Evolutionary conservation across 1,140 invertebrate species (phyloP).

Genomic region (Globodera ellingtonae): DNA sequence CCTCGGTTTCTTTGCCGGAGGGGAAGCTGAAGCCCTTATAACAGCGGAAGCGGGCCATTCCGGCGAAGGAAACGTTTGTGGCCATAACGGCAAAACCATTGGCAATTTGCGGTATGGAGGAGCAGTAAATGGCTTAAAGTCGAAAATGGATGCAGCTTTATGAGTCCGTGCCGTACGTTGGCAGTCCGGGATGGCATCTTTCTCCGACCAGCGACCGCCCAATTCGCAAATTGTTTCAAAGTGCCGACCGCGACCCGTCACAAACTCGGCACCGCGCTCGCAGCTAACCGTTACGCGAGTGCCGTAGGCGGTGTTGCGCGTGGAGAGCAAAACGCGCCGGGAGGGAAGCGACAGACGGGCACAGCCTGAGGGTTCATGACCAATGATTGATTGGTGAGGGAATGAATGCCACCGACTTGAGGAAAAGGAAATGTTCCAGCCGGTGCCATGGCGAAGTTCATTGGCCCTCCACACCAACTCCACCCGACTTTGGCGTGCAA

Average conservation of each 20-base stretch:
- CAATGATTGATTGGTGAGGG: not conserved
- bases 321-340: constrained; percentile 76
- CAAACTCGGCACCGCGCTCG: constrained; percentile 89
- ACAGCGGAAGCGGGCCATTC: constrained; percentile 89
- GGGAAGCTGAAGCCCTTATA: constrained; percentile 93
- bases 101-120: constrained; percentile 92
- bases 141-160: not conserved
- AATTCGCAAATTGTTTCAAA: constrained; percentile 73
- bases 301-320: constrained; percentile 86
- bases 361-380: constrained; percentile 75
- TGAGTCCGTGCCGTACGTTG: constrained; percentile 72
- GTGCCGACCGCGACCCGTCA: constrained; percentile 70
- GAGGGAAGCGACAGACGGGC: constrained; percentile 79
- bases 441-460: constrained; percentile 78
- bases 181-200: constrained; percentile 83
- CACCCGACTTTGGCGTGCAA: constrained; percentile 88
- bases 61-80: constrained; percentile 88
- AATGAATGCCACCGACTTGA: constrained; percentile 72
- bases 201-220: constrained; percentile 86
- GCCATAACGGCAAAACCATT: constrained; percentile 94
- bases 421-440: constrained; percentile 88
- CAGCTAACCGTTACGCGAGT: constrained; percentile 86
- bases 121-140: constrained; percentile 85
- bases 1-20: constrained; percentile 81
- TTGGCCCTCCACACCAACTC: constrained; percentile 83